phyloP scores from a whole-genome alignment of 2,797 vertebrate genomes.

The Dermochelys coriacea region DNA sequence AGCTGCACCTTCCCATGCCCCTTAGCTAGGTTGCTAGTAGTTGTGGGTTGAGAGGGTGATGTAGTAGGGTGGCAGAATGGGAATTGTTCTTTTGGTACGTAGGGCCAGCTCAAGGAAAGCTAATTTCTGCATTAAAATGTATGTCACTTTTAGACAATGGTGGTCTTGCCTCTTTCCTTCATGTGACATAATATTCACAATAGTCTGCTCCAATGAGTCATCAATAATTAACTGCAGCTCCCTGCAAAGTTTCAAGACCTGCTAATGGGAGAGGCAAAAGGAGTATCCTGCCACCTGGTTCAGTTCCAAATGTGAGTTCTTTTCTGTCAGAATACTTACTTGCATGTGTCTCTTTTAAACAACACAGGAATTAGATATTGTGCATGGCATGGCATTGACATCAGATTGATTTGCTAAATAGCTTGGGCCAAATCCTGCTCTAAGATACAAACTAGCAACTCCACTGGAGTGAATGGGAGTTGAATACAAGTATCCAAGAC shows the following conservation, averaged over 20 bases:
- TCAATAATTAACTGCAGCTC: conserved; percentile 30
- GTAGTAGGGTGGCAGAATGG: no score
- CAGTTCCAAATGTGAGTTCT: neutral
- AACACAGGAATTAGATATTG: neutral
- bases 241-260: conserved; percentile 8
- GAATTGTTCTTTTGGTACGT: neutral
- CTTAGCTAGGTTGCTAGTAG: neutral
- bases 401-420: conserved; percentile 3
- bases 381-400: neutral
- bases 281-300: neutral
- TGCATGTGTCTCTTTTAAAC: neutral
- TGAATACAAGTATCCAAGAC: neutral
- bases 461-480: neutral
- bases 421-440: neutral
- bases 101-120: neutral
- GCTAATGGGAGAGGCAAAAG: neutral
- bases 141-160: neutral
- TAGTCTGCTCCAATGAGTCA: neutral
- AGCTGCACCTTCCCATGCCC: no score
- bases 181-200: neutral
- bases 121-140: neutral
- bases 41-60: neutral
- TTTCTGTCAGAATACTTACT: conserved; percentile 28
- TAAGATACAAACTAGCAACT: neutral
- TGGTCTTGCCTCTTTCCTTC: neutral